Percentiles rank a stretch among this genome's conserved stretches.
These are phyloP conservation scores for Aplochiton taeniatus DNA, from an alignment of 2,797 vertebrate genomes.

Conservation along the genomic window DNA sequence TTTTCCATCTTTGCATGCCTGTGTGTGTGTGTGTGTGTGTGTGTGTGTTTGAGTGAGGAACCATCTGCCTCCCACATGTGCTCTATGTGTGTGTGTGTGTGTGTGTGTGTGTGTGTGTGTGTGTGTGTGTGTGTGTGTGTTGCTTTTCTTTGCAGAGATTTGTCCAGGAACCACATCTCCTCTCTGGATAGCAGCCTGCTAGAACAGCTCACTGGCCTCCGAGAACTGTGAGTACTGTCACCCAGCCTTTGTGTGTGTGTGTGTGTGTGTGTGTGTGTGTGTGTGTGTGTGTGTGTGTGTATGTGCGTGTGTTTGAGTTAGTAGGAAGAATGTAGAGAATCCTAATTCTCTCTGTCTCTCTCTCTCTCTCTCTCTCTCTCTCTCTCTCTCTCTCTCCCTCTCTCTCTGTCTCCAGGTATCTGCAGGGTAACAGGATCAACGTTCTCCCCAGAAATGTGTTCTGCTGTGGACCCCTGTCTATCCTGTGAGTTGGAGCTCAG, in stretches of 20 bases:
- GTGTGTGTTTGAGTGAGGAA: no score
- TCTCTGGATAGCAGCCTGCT: no score
- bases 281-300: constrained; percentile 26
- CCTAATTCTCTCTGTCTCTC: background rate
- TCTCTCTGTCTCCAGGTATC: constrained; percentile 59
- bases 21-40: no score
- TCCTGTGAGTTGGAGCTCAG: constrained; percentile 70
- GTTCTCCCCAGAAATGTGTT: constrained; percentile 71
- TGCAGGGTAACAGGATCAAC: constrained; percentile 76
- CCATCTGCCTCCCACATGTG: background rate
- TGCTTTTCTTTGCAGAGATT: background rate
- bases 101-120: background rate
- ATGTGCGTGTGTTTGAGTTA: constrained; percentile 26
- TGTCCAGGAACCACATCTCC: no score
- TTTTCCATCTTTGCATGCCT: no score
- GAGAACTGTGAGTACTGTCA: no score
- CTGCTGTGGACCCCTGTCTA: constrained; percentile 68
- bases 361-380: background rate
- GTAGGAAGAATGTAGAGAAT: no score
- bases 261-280: constrained; percentile 14
- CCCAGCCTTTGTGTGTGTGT: constrained; percentile 2
- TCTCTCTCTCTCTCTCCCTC: constrained; percentile 18
- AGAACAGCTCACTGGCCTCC: no score
- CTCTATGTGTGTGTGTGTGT: background rate
- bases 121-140: background rate